phyloP scores from a whole-genome alignment of 2,888 invertebrate genomes.

The Phyto melanocephala region DNA sequence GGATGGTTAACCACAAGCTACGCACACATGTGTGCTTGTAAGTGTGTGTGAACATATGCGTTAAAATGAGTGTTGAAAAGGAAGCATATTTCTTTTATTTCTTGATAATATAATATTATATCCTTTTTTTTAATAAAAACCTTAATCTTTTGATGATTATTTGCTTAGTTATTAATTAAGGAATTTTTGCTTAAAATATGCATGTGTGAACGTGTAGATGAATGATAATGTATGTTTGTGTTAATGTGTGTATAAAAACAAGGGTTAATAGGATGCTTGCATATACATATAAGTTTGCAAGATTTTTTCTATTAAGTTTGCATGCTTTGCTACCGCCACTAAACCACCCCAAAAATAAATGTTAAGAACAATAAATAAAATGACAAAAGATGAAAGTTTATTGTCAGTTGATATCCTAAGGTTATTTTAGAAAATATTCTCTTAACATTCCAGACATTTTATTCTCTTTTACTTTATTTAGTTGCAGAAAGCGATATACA shows the following conservation, averaged over 20 bases:
- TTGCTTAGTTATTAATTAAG: conserved; percentile 77
- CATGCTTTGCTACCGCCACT: neutral
- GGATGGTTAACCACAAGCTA: conserved; percentile 45
- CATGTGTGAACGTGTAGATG: conserved; percentile 66
- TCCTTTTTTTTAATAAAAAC: conserved; percentile 66
- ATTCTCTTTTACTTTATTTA: conserved; percentile 42
- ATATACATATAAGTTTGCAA: conserved; percentile 3
- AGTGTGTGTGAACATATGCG: neutral
- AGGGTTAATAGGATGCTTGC: neutral
- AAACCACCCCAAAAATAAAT: conserved; percentile 37
- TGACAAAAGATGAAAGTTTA: conserved; percentile 68
- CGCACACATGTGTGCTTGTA: conserved; percentile 58
- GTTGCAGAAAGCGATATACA: neutral
- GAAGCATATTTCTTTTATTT: conserved; percentile 52
- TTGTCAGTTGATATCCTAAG: conserved; percentile 67
- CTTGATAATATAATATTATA: conserved; percentile 47
- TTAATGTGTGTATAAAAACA: conserved; percentile 40
- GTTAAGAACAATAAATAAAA: conserved; percentile 66
- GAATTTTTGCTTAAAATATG: conserved; percentile 74
- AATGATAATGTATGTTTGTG: neutral
- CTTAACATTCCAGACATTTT: conserved; percentile 61
- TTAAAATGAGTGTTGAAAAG: conserved; percentile 2
- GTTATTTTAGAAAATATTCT: conserved; percentile 64
- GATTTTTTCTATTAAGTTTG: conserved; percentile 1
- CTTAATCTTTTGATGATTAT: conserved; percentile 76